Percentiles rank a stretch among this genome's conserved stretches.
Evolutionary conservation across 2,888 invertebrate species (phyloP).

Genomic region (Tenthredo livida): DNA sequence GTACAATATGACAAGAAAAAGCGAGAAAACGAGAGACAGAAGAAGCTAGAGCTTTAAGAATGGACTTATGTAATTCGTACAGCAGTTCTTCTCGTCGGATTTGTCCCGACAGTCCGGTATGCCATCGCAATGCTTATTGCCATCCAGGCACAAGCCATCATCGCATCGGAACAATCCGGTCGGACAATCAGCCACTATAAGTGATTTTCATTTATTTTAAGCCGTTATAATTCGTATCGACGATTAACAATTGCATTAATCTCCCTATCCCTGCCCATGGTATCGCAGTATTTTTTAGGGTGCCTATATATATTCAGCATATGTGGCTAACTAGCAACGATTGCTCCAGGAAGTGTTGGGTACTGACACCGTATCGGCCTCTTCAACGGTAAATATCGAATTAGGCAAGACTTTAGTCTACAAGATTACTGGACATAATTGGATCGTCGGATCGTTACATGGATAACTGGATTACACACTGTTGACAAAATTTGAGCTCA

Average conservation of each 20-base stretch:
- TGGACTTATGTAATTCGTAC: constrained; percentile 72
- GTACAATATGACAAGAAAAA: background rate
- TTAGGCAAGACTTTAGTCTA: background rate
- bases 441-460: constrained; percentile 35
- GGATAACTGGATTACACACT: constrained; percentile 19
- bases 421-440: constrained; percentile 31
- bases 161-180: constrained; percentile 80
- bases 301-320: background rate
- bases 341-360: background rate
- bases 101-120: constrained; percentile 81
- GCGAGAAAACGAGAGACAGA: background rate
- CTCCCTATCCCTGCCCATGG: constrained; percentile 37
- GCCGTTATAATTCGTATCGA: background rate
- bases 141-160: constrained; percentile 81
- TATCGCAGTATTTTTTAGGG: background rate
- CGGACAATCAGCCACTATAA: constrained; percentile 70
- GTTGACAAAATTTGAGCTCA: background rate
- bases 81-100: constrained; percentile 84
- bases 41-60: constrained; percentile 2
- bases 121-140: constrained; percentile 81
- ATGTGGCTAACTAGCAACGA: background rate
- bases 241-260: background rate
- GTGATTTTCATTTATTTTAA: background rate
- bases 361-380: background rate
- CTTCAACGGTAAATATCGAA: background rate